Percentiles rank a stretch among this genome's conserved stretches.
Conservation (phyloP, 2,888 invertebrate genomes). For the Rhopalosiphum nymphaeae region DNA sequence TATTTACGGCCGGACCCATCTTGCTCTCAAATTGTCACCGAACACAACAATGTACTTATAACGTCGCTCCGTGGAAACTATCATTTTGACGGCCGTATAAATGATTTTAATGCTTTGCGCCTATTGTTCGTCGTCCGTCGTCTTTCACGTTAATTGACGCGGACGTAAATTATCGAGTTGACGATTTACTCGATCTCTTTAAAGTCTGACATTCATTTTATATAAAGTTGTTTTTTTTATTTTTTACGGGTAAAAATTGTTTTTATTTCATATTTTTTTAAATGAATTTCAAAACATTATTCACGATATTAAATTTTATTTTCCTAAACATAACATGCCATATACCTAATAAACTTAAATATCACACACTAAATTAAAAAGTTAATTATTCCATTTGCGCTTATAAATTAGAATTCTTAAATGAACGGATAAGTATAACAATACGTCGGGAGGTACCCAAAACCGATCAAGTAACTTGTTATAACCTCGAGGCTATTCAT, state of each 20-base stretch:
- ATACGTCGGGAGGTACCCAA: not conserved
- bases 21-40: slow-evolving; percentile 38
- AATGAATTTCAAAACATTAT: not conserved
- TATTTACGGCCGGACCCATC: slow-evolving; percentile 27
- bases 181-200: not conserved
- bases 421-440: not conserved
- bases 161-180: not conserved
- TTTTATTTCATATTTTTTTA: not conserved
- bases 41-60: slow-evolving; percentile 52
- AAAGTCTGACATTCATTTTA: not conserved
- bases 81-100: slow-evolving; percentile 11
- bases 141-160: not conserved
- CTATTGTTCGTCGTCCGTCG: not conserved
- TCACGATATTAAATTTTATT: not conserved
- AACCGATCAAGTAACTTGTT: not conserved
- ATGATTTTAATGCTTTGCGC: not conserved
- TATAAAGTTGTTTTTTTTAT: not conserved
- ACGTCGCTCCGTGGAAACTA: not conserved
- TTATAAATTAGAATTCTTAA: not conserved
- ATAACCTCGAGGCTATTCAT: not conserved
- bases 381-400: not conserved
- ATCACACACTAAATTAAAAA: not conserved
- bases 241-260: not conserved
- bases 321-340: not conserved
- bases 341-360: not conserved